Evolutionary conservation across 2,888 invertebrate species (phyloP).

Genomic region (Temnothorax unifasciatus): DNA sequence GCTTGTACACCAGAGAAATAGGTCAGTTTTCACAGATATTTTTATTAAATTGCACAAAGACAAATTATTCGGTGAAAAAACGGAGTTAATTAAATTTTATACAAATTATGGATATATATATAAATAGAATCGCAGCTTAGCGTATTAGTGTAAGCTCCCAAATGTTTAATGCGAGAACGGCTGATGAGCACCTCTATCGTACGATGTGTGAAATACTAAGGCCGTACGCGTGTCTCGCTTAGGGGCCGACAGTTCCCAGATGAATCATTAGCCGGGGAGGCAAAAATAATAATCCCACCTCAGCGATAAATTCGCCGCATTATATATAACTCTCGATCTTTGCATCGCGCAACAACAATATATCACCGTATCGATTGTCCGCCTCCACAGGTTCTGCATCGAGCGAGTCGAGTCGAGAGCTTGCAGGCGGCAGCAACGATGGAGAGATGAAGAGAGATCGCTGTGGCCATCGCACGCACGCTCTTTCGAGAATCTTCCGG

Average conservation of each 20-base stretch:
- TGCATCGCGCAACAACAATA: slow-evolving; percentile 58
- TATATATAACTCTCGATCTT: slow-evolving; percentile 48
- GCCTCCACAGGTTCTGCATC: slow-evolving; percentile 61
- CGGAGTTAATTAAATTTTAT: background rate
- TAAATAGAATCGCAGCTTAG: background rate
- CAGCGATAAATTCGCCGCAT: slow-evolving; percentile 63
- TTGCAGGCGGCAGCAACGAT: slow-evolving; percentile 27
- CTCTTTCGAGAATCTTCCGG: slow-evolving; percentile 28
- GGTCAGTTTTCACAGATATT: background rate
- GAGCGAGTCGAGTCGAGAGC: slow-evolving; percentile 58
- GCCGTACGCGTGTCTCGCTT: slow-evolving; percentile 25
- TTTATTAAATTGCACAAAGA: background rate
- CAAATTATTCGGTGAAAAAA: background rate
- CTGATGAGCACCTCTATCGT: background rate
- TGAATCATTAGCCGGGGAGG: slow-evolving; percentile 60
- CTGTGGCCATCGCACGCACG: slow-evolving; percentile 49
- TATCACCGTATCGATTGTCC: slow-evolving; percentile 71
- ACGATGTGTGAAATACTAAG: background rate
- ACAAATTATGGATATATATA: background rate
- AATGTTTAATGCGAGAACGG: background rate
- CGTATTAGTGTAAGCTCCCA: background rate
- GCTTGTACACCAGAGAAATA: background rate
- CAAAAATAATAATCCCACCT: slow-evolving; percentile 65
- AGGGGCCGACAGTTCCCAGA: slow-evolving; percentile 42
- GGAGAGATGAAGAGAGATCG: slow-evolving; percentile 32